These are phyloP conservation scores for Distichodus sexfasciatus DNA, from an alignment of 2,797 vertebrate species.

Conservation along the genomic window DNA sequence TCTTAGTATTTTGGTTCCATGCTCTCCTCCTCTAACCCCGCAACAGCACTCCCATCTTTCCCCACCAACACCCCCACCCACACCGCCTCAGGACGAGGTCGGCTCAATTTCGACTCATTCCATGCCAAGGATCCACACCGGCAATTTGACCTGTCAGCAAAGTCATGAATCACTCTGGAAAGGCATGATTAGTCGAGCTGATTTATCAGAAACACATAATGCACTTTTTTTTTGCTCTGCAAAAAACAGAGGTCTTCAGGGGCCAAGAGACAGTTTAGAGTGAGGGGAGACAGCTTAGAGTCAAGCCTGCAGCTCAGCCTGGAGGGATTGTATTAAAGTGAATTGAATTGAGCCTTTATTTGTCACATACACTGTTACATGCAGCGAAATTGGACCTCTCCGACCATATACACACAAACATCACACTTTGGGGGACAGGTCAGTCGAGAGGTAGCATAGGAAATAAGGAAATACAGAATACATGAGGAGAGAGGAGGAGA, in stretches of 20 bases:
- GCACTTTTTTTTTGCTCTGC: slow-evolving; percentile 64
- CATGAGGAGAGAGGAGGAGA: too few species aligned
- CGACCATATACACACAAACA: too few species aligned
- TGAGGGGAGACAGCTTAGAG: slow-evolving; percentile 35
- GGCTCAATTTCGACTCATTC: slow-evolving; percentile 66
- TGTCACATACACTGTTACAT: too few species aligned
- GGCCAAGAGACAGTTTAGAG: slow-evolving; percentile 39
- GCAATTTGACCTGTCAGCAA: slow-evolving; percentile 78
- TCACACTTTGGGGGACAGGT: too few species aligned
- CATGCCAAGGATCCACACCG: slow-evolving; percentile 76
- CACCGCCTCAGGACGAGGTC: slow-evolving; percentile 62
- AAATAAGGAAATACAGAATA: too few species aligned
- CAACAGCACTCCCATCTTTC: neutral
- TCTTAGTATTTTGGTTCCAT: slow-evolving; percentile 2
- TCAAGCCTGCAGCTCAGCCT: slow-evolving; percentile 1
- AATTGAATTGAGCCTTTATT: too few species aligned
- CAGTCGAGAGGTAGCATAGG: too few species aligned
- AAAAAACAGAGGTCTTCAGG: slow-evolving; percentile 57
- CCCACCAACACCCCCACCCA: slow-evolving; percentile 36
- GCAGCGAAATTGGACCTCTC: too few species aligned
- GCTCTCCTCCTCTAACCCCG: slow-evolving; percentile 41
- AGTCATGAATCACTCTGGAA: slow-evolving; percentile 76
- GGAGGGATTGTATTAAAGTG: too few species aligned
- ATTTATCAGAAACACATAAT: slow-evolving; percentile 77
- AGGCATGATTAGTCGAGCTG: slow-evolving; percentile 74